Base-by-base conservation (phyloP, 2,113 vertebrate genomes). In the Entosphenus tridentatus region DNA sequence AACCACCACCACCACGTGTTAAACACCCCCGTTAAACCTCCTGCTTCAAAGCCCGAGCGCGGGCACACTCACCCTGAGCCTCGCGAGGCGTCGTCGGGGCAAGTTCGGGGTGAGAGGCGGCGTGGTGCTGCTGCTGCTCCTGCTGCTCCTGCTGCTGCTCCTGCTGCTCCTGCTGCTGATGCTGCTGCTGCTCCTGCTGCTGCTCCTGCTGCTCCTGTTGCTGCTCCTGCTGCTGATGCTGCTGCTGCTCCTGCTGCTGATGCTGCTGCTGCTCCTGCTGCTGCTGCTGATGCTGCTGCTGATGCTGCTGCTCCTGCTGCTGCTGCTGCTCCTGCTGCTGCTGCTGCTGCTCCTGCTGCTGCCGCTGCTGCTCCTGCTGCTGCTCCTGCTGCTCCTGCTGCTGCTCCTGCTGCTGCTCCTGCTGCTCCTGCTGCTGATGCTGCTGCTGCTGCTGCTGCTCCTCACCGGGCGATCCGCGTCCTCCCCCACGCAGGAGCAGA, bases 401-500 rank as follows among this genome's bases (percentile, higher is more conserved):
- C n/a, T n/a, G n/a, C n/a, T n/a, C n/a, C 54, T 18, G 55, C 57
- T 21, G 54, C 68, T 12, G 68, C 1, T 21, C 7, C 12, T 55
- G 12, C 9, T 54, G 5, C 12, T 54, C 5, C 6, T 2, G 54
- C 69, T 8, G 68, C 71, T 77, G 74, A 76, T 58, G 75, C 76
- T 12, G 76, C 73, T 72, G 68, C 68, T 17, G 55, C 55, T 56
- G 16, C 39, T 39, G 39, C 39, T 39, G 39, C 39, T 39, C 39
- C 39, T 39, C 39, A 39, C 39, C 39, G 39, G 39, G 39, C 39
- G 39, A 39, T 6, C 5, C 39, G 39, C 39, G 5, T 39, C 39
- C 39, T 39, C 39, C 39, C 6, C 39, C 10, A 65, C n/a, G 71
- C 74, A 98, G 91, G 80, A 75, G 74, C 83, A 86, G 11, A 84